These are phyloP conservation scores for Pantherophis vulpinus DNA, from an alignment of 2,797 vertebrate genomes.

Conservation along the genomic window DNA sequence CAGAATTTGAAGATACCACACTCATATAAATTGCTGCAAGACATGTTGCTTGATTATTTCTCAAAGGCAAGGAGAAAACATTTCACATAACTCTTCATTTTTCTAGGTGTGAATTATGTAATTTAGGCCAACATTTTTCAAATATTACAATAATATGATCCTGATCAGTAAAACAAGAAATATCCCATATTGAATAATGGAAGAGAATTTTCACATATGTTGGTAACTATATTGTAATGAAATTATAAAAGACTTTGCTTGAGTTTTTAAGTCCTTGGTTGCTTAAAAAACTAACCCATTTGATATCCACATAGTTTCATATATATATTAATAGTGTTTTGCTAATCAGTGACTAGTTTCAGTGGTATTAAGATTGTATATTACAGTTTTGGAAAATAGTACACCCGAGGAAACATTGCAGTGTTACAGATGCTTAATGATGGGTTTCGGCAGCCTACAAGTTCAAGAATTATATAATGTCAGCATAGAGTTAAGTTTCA, in stretches of 20 bases:
- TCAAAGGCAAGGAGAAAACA: neutral
- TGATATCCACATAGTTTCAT: neutral
- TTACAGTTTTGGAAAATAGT: constrained; percentile 55
- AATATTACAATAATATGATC: neutral
- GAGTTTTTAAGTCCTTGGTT: neutral
- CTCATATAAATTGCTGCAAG: neutral
- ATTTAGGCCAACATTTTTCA: neutral
- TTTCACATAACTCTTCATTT: neutral
- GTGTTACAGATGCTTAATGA: constrained; percentile 62
- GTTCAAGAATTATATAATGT: constrained; percentile 34
- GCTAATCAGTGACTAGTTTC: constrained; percentile 20
- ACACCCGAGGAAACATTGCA: constrained; percentile 28
- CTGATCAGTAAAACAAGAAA: neutral
- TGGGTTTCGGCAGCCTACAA: constrained; percentile 45
- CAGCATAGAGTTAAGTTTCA: constrained; percentile 34
- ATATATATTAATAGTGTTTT: neutral
- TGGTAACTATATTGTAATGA: neutral
- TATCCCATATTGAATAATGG: neutral
- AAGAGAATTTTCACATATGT: neutral
- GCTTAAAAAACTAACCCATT: neutral
- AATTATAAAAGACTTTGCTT: neutral
- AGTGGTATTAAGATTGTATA: constrained; percentile 60
- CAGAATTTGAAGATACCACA: neutral
- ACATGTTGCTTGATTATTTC: neutral
- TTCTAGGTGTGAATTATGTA: neutral